These are phyloP conservation scores for Patella ulyssiponensis DNA, from an alignment of 2,888 invertebrate species.

Conservation along the genomic window DNA sequence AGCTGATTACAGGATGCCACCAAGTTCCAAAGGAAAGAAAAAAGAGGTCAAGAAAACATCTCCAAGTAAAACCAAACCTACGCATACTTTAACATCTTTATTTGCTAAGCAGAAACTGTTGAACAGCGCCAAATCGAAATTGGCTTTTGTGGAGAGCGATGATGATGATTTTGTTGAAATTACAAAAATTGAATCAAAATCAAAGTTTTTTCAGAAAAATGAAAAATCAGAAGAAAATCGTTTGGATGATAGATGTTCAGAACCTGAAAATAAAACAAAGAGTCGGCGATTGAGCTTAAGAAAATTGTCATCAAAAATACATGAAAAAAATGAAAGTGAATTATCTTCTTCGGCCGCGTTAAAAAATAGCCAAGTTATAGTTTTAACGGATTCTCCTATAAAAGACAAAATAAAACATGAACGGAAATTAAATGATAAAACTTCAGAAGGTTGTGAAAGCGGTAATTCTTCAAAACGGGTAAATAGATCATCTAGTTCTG, in stretches of 20 bases:
- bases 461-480: too few species aligned
- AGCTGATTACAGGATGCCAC: neutral
- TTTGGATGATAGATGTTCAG: neutral
- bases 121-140: neutral
- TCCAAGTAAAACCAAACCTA: neutral
- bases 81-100: constrained; percentile 13
- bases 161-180: constrained; percentile 21
- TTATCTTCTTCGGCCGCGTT: neutral
- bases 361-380: neutral
- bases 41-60: neutral
- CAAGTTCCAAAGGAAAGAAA: constrained; percentile 11
- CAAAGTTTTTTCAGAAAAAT: constrained; percentile 29
- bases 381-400: neutral
- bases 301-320: constrained; percentile 10
- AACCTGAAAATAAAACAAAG: neutral
- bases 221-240: neutral
- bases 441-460: too few species aligned
- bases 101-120: constrained; percentile 14
- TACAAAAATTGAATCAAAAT: constrained; percentile 26
- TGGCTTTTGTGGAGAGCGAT: neutral
- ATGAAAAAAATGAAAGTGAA: neutral
- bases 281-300: constrained; percentile 18
- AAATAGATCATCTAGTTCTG: too few species aligned
- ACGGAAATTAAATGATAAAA: too few species aligned
- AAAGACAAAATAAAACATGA: neutral